A percentile compares a stretch with the other conserved stretches of the same genome.
Conservation (phyloP, 1,140 invertebrate genomes). For the Eulimnadia texana region DNA sequence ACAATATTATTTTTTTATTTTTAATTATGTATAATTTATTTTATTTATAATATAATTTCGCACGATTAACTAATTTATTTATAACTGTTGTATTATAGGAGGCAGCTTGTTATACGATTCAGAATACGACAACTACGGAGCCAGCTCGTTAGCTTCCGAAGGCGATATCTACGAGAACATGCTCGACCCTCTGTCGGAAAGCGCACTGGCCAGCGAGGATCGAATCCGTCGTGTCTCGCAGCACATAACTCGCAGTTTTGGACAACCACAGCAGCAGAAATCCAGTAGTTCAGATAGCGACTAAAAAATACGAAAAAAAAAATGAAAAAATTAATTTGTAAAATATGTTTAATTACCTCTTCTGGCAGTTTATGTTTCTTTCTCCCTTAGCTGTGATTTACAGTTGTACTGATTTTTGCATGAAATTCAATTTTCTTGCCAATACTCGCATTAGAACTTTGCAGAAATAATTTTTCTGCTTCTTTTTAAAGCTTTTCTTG, state of each 20-base stretch:
- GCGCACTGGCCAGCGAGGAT: slow-evolving; percentile 41
- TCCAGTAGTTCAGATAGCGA: slow-evolving; percentile 22
- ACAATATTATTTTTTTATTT: not conserved
- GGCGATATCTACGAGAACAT: slow-evolving; percentile 34
- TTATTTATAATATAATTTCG: not conserved
- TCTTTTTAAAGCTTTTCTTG: not conserved
- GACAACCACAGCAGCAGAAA: slow-evolving; percentile 34
- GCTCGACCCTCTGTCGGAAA: slow-evolving; percentile 38
- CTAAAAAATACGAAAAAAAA: not conserved
- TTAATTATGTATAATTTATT: too few relatives aligned
- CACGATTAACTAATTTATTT: not conserved
- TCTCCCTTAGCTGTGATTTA: not conserved
- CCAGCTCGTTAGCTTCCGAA: slow-evolving; percentile 27
- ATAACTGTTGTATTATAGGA: not conserved
- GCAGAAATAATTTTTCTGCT: not conserved
- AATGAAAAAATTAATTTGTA: too few relatives aligned
- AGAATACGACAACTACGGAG: slow-evolving; percentile 48
- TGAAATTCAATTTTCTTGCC: too few relatives aligned
- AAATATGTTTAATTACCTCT: too few relatives aligned
- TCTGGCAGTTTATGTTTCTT: not conserved
- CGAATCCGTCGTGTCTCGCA: slow-evolving; percentile 58
- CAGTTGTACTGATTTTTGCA: too few relatives aligned
- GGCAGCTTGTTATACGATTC: slow-evolving; percentile 57
- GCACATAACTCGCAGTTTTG: slow-evolving; percentile 56
- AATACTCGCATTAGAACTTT: too few relatives aligned